These are phyloP conservation scores for Prosopocoilus inquinatus DNA, from an alignment of 2,888 invertebrate species.

Conservation along the genomic window DNA sequence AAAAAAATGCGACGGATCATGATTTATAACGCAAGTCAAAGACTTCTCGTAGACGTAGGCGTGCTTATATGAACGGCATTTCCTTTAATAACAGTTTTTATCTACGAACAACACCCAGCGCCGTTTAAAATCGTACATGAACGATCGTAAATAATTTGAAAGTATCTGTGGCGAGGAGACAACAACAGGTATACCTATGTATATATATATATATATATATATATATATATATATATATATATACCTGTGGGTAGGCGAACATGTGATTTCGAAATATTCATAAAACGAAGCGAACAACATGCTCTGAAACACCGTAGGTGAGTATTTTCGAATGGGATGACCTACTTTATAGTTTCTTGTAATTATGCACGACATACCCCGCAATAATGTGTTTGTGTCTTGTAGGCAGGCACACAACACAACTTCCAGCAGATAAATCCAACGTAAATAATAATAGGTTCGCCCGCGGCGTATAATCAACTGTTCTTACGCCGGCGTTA, in stretches of 20 bases:
- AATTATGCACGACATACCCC: too few species aligned
- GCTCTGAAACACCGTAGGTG: neutral
- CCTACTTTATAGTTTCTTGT: neutral
- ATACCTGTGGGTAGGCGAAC: neutral
- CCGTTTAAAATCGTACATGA: conserved; percentile 3
- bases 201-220: neutral
- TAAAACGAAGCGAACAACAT: neutral
- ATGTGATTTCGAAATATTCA: neutral
- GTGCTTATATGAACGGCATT: neutral
- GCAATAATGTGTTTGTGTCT: too few species aligned
- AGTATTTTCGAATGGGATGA: neutral
- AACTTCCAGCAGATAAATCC: too few species aligned
- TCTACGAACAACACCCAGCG: neutral
- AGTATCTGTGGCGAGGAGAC: neutral
- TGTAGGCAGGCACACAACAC: too few species aligned
- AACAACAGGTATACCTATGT: neutral
- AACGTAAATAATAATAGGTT: too few species aligned
- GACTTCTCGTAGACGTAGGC: neutral
- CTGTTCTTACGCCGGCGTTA: too few species aligned
- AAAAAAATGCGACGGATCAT: too few species aligned
- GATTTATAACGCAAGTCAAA: neutral
- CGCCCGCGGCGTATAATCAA: too few species aligned
- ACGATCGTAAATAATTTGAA: neutral
- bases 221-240: neutral
- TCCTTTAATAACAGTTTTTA: conserved; percentile 3